Base-by-base conservation (phyloP, 2,888 invertebrate genomes). In the Perizoma affinitatum region DNA sequence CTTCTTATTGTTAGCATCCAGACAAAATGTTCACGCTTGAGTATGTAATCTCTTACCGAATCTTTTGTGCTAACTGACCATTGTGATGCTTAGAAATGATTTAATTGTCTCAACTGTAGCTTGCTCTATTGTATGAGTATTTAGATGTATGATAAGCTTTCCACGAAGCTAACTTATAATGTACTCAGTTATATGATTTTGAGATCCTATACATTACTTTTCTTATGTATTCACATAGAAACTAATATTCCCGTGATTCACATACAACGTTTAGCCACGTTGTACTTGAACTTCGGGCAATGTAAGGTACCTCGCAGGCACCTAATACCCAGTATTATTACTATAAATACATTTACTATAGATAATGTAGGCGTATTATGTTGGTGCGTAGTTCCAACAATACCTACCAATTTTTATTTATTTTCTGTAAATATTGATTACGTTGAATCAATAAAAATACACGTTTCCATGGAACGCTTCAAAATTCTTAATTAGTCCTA, bases 31-130 rank as follows among this genome's bases (percentile, higher is more conserved):
- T 35, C 44, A 41, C 35, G 7, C 11, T 33, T 11, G 43, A n/a
- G 61, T 65, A 71, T 71, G 74, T 80, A 79, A 80, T 69, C 72
- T 69, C 70, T 80, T 77, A 76, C 73, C 71, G 61, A 75, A 76
- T 68, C 66, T 58, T 72, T 77, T 79, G 75, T 75, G 63, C 49
- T 42, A 22, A 54, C 38, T 53, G 54, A 52, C 67, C 54, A 70
- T 79, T 75, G 68, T 72, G 52, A 63, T 62, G 36, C 34, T 64
- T 65, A 64, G 46, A 70, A 70, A 62, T 68, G 62, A 61, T 22
- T 43, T 41, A 35, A 51, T 58, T 52, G 54, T 58, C 62, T 47
- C 59, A 33, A 66, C 56, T 66, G 63, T 69, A 38, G 61, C 53
- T 65, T 58, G 44, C 49, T 46, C 58, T 62, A 63, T 69, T 67